Percentiles rank a stretch among this genome's conserved stretches.
Conservation (phyloP, 2,888 invertebrate species). For the Acanthosepion lycidas region DNA sequence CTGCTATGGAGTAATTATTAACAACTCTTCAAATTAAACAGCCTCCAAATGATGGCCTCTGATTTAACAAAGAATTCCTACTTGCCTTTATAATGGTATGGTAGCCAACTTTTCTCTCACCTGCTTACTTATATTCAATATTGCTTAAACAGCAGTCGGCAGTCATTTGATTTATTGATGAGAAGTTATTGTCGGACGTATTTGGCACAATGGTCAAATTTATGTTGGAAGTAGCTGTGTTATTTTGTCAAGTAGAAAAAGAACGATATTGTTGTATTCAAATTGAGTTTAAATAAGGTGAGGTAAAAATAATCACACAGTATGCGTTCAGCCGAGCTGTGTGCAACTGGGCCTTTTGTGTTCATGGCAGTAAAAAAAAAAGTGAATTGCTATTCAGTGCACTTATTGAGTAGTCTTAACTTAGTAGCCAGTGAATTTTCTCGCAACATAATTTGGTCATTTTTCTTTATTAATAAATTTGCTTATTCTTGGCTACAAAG, state of each 20-base stretch:
- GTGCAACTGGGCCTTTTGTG: neutral
- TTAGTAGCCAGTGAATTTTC: too few species aligned
- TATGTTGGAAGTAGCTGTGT: constrained; percentile 5
- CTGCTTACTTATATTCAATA: neutral
- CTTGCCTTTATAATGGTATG: too few species aligned
- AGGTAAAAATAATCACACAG: neutral
- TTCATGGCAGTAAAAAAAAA: neutral
- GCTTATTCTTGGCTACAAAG: too few species aligned
- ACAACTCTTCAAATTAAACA: too few species aligned
- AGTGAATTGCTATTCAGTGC: too few species aligned
- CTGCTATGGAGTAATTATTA: too few species aligned
- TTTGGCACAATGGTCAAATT: constrained; percentile 33
- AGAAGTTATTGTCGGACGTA: neutral
- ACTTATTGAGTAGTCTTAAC: too few species aligned
- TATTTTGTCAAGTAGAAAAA: neutral
- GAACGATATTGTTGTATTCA: neutral
- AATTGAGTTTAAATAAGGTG: neutral
- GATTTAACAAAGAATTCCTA: too few species aligned
- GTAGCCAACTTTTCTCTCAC: neutral
- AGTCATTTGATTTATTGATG: neutral
- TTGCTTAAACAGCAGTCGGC: neutral
- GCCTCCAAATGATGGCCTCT: too few species aligned
- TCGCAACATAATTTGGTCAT: too few species aligned
- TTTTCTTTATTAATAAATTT: too few species aligned
- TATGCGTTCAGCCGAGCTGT: neutral